Percentiles rank a stretch among this genome's conserved stretches.
Conservation (phyloP, 1,140 invertebrate species). For the Neotoxoptera formosana region DNA sequence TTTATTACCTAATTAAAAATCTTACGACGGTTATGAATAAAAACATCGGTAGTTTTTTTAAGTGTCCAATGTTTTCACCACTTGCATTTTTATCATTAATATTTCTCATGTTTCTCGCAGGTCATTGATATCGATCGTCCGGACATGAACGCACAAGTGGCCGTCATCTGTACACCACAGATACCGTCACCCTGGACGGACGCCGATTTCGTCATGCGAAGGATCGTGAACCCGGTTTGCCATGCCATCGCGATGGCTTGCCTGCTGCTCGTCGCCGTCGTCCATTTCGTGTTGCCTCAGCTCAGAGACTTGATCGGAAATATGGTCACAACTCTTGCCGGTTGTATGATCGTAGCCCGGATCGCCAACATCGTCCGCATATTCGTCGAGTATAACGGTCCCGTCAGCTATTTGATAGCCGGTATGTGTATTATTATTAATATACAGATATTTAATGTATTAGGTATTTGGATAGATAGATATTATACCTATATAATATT, state of each 20-base stretch:
- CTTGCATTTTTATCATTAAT: background rate
- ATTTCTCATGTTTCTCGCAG: background rate
- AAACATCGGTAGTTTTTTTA: background rate
- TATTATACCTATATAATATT: background rate
- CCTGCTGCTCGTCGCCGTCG: conserved; percentile 76
- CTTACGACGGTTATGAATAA: background rate
- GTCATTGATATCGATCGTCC: conserved; percentile 10
- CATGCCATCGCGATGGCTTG: conserved; percentile 76
- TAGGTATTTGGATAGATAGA: background rate
- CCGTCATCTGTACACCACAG: conserved; percentile 77
- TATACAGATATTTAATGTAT: background rate
- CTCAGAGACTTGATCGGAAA: conserved; percentile 82
- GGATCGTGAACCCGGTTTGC: conserved; percentile 77
- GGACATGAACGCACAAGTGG: conserved; percentile 69
- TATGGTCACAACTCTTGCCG: conserved; percentile 79
- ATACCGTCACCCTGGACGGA: conserved; percentile 73
- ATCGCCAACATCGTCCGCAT: conserved; percentile 79
- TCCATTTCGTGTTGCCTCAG: conserved; percentile 84
- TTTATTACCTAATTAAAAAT: background rate
- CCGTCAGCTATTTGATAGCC: conserved; percentile 79
- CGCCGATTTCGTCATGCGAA: conserved; percentile 75
- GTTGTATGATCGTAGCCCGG: conserved; percentile 78
- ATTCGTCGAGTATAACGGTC: conserved; percentile 79
- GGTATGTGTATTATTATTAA: conserved; percentile 66
- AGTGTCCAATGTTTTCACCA: background rate